Evolutionary conservation across 2,113 vertebrate genomes (phyloP), one percentile per base, ranked within the genome.

Genomic region (Gracilinanus agilis): DNA sequence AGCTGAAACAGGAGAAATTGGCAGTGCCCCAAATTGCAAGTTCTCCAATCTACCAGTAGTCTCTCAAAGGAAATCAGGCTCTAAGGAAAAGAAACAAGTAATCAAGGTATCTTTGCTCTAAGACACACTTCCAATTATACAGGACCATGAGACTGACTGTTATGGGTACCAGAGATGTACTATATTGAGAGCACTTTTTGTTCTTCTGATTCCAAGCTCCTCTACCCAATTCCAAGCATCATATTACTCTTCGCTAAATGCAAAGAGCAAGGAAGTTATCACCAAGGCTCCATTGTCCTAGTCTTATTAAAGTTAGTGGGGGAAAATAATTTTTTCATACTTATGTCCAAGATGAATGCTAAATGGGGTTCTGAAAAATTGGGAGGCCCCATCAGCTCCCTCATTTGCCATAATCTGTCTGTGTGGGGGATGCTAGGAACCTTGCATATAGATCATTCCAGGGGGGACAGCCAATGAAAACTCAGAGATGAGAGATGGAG

Each of bases 21-120:
- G 21, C 9, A 44, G n/a, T 2, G 55, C 54, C 23, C 44, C 44
- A 24, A 25, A 1, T n/a, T 11, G 23, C 21, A 29, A 24, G 44
- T 0, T 2, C 29, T 55, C 34, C 2, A 16, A 49, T 34, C 3
- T 2, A 0, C 0, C 12, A 27, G 11, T 3, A 1, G 19, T 19
- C 25, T 6, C 7, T 16, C 13, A 11, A 7, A 83, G 67, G n/a
- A 40, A 83, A 16, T 16, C 67, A 40, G 7, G 19, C 16, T 40
- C 6, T 21, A 83, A 83, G 7, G 27, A 83, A 75, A 75, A 75
- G 29, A 19, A n/a, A 75, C 67, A 83, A 83, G 2, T 40, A 40
- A 75, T 40, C 67, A 49, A 49, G 49, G 5, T 49, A 5, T 49
- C 49, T 49, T 2, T 49, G 49, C 67, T 83, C n/a, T 83, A 40